Evolutionary conservation across 2,888 invertebrate genomes (phyloP).

Genomic region (Orthonevra nobilis): DNA sequence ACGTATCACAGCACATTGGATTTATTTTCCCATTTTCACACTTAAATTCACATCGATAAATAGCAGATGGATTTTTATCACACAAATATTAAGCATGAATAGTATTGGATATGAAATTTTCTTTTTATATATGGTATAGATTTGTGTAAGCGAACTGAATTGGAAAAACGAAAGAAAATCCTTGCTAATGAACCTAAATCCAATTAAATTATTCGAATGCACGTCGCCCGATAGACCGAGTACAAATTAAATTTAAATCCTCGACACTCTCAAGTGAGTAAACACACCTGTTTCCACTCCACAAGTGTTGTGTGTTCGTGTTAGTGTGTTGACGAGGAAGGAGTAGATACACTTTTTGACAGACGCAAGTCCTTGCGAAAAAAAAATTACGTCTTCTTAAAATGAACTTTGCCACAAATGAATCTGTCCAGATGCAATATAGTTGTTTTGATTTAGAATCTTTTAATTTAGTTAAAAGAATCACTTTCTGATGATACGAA

Average conservation of each 20-base stretch:
- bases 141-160: neutral
- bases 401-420: conserved; percentile 21
- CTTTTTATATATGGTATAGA: neutral
- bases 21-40: conserved; percentile 47
- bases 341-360: conserved; percentile 42
- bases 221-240: conserved; percentile 62
- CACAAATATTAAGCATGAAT: conserved; percentile 15
- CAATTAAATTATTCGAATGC: conserved; percentile 70
- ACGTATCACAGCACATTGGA: conserved; percentile 62
- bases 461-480: neutral
- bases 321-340: neutral
- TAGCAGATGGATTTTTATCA: conserved; percentile 35
- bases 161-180: conserved; percentile 45
- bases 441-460: conserved; percentile 17
- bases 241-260: conserved; percentile 68
- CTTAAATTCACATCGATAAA: conserved; percentile 48
- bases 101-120: conserved; percentile 13
- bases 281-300: conserved; percentile 71
- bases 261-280: conserved; percentile 63
- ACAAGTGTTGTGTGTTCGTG: conserved; percentile 67
- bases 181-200: conserved; percentile 61
- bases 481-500: conserved; percentile 18
- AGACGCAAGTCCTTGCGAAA: conserved; percentile 57
- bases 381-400: conserved; percentile 37
- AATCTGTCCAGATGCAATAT: conserved; percentile 23